Evolutionary conservation across 2,888 invertebrate species (phyloP), one percentile per base, ranked within the genome.

Genomic region (Nomada hirtipes): DNA sequence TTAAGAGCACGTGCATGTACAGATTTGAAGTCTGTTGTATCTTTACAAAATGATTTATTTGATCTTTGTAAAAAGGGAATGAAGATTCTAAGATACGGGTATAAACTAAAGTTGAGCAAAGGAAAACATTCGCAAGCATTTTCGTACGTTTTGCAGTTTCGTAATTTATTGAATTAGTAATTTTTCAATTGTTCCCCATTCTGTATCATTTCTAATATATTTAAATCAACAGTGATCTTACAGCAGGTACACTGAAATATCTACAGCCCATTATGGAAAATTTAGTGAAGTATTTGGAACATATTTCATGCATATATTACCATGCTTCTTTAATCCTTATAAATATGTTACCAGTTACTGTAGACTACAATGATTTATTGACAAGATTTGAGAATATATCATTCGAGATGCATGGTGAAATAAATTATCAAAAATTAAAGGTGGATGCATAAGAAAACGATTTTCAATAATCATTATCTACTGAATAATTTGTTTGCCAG

Each of bases 11-110:
- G 47, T 29, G 73, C 86, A 10, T 57, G 73, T 52, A 82, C 73
- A 47, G 72, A 87, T 67, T 84, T 93, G 18, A 85, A 78, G 36
- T 70, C 83, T 57, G 70, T 93, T 42, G 79, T 93, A 20, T 76
- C 67, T 0, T 75, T 89, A 26, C 92, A 93, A 88, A 92, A 91
- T 85, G 87, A 90, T 59, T 77, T 92, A 23, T 88, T 92, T 77
- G 59, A 76, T 36, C 80, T 89, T 23, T 87, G 89, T 60, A 92
- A 90, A 55, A 92, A 89, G 55, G 78, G 88, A 26, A 85, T 93
- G 3, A 91, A 89, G 77, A 91, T 92, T 71, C 84, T 93, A 59
- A 89, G 86, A 70, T 88, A 89, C 70, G 86, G 87, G 52, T 91
- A 88, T 68, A 86, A 77, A 68, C 82, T 91, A 15, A 91, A 88